These are phyloP conservation scores for Drosophila glabriapex DNA, from an alignment of 2,888 invertebrate genomes.

Conservation along the genomic window DNA sequence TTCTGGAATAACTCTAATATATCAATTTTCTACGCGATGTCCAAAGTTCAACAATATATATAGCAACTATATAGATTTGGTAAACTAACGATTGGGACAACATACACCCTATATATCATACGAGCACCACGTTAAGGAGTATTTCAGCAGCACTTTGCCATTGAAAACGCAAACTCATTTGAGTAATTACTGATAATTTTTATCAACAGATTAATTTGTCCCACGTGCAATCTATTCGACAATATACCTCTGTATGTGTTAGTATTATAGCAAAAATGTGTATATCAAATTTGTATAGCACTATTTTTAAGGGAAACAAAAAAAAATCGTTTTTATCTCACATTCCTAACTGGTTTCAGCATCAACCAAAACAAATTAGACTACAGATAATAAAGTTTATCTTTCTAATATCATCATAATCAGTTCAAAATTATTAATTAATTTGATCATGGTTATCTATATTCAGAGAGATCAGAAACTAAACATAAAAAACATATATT, in stretches of 20 bases:
- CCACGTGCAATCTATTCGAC: constrained; percentile 33
- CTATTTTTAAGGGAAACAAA: not conserved
- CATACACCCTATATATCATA: not conserved
- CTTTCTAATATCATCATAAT: not conserved
- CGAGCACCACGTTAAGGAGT: constrained; percentile 1
- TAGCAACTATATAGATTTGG: not conserved
- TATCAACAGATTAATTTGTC: constrained; percentile 45
- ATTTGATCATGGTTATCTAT: not conserved
- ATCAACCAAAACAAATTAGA: not conserved
- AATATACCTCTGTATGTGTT: not conserved
- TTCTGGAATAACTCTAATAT: not conserved
- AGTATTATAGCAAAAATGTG: not conserved
- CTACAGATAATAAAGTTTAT: not conserved
- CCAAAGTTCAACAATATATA: not conserved
- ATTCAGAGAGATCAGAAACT: not conserved
- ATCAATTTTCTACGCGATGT: not conserved
- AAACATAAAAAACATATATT: not conserved
- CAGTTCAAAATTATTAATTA: not conserved
- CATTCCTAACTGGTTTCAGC: not conserved
- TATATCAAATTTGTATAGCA: not conserved
- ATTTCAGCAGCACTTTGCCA: constrained; percentile 19
- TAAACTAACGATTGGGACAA: not conserved
- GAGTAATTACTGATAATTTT: constrained; percentile 37
- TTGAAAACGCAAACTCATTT: constrained; percentile 42
- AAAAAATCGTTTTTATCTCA: not conserved